Base-by-base conservation (phyloP, 2,113 vertebrate species). In the Chaetodon auriga region DNA sequence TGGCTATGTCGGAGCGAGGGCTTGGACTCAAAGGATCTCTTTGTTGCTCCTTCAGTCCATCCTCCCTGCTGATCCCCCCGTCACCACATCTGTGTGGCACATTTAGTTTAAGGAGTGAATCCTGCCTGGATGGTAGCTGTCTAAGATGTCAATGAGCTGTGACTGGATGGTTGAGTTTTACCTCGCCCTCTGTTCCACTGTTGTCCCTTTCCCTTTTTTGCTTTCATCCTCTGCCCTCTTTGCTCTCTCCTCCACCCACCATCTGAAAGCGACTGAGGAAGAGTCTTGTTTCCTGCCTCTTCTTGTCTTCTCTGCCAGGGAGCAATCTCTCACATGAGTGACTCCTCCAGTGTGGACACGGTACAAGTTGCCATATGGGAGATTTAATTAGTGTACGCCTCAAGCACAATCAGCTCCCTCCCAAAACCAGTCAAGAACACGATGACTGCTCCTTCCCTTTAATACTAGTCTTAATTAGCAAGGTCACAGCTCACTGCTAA, bases 281-380 rank as follows among this genome's bases (percentile, higher is more conserved):
- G 73, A 75, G 78, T 77, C 73, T 60, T 35, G 63, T 83, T 76
- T 89, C 83, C 84, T 83, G 61, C 64, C 80, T 49, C 66, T 36
- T 86, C 69, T 70, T n/a, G 35, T 84, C 77, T 75, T 70, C 30
- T 68, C 65, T 87, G 83, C 63, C 74, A 83, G 80, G 46, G 78
- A 88, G 81, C 83, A 78, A 73, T 84, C 75, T 87, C 80, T 90
- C 92, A 88, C 85, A 83, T 72, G 87, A 90, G 68, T 88, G 89
- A 84, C 87, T 92, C 70, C 84, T 90, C 78, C 82, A 84, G 61
- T 78, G 87, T 92, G 83, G 86, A 92, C 82, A 73, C n/a, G 81
- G 84, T 83, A 85, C 89, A 87, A 90, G 86, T 84, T 86, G 85
- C 91, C 94, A 93, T 95, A 94, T 93, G 93, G 93, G 89, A 90